Conservation (phyloP, 2,888 invertebrate genomes). For the Amphipyra tragopoginis region DNA sequence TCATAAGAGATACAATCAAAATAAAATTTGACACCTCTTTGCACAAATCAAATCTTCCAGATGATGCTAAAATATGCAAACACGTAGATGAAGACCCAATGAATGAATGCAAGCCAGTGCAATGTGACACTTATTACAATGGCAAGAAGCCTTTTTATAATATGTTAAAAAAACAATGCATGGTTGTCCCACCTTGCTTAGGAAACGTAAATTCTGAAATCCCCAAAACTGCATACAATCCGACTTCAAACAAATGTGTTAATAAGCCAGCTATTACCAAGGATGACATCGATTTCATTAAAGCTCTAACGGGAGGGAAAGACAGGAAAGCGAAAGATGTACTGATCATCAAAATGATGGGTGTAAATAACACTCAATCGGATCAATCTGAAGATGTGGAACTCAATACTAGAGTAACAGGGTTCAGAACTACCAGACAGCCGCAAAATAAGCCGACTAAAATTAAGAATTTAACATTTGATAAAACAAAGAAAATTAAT, state of each 20-base stretch:
- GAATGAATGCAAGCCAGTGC: constrained; percentile 77
- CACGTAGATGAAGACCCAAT: constrained; percentile 76
- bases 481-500: not conserved
- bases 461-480: no score
- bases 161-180: constrained; percentile 68
- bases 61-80: constrained; percentile 64
- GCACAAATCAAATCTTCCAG: constrained; percentile 46
- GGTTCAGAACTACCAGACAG: rapidly evolving
- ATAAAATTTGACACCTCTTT: constrained; percentile 77
- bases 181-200: constrained; percentile 66
- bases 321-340: constrained; percentile 72
- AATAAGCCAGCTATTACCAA: constrained; percentile 58
- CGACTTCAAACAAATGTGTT: constrained; percentile 71
- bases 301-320: constrained; percentile 62
- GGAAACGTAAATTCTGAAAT: constrained; percentile 55
- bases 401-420: not conserved
- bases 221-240: constrained; percentile 69
- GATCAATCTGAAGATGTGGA: not conserved
- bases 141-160: constrained; percentile 71
- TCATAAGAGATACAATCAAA: constrained; percentile 70
- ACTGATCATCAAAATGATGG: constrained; percentile 64
- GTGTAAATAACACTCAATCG: not conserved
- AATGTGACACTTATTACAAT: constrained; percentile 80
- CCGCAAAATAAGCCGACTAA: no score
- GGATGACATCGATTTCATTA: constrained; percentile 73